A percentile compares a stretch with the other conserved stretches of the same genome.
Conservation (phyloP, 2,113 vertebrate species). For the Corythornis cristatus region DNA sequence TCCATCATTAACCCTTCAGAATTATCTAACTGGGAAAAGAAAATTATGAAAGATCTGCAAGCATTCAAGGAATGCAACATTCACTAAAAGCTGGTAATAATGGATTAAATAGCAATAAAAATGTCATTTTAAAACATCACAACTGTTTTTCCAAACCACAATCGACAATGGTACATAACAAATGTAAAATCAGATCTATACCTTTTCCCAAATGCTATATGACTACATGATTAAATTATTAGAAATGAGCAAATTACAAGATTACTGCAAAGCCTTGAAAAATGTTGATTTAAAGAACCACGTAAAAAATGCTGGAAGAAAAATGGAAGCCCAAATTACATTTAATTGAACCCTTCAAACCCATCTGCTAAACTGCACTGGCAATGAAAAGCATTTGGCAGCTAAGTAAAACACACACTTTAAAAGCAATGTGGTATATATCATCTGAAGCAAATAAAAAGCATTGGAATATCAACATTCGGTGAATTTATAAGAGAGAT, state of each 20-base stretch:
- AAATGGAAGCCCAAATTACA: constrained; percentile 43
- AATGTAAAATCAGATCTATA: background rate
- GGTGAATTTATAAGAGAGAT: constrained; percentile 52
- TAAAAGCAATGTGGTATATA: constrained; percentile 45
- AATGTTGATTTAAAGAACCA: constrained; percentile 48
- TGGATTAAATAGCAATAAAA: background rate
- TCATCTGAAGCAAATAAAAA: constrained; percentile 64
- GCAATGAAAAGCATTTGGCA: constrained; percentile 63
- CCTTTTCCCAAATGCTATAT: background rate
- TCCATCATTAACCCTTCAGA: background rate
- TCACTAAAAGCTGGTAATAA: background rate
- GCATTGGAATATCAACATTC: constrained; percentile 55
- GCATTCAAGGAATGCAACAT: background rate
- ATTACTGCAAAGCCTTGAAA: constrained; percentile 48
- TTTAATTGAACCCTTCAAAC: constrained; percentile 60
- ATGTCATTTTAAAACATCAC: background rate
- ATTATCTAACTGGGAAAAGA: background rate
- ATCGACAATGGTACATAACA: background rate
- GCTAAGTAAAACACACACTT: constrained; percentile 41
- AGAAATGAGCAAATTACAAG: constrained; percentile 36
- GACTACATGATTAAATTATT: constrained; percentile 20
- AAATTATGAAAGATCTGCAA: background rate
- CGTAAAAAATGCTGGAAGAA: constrained; percentile 23
- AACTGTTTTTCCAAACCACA: background rate
- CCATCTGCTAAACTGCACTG: constrained; percentile 57